These are phyloP conservation scores for Atrina japonica DNA, from an alignment of 2,888 invertebrate species.

Conservation along the genomic window DNA sequence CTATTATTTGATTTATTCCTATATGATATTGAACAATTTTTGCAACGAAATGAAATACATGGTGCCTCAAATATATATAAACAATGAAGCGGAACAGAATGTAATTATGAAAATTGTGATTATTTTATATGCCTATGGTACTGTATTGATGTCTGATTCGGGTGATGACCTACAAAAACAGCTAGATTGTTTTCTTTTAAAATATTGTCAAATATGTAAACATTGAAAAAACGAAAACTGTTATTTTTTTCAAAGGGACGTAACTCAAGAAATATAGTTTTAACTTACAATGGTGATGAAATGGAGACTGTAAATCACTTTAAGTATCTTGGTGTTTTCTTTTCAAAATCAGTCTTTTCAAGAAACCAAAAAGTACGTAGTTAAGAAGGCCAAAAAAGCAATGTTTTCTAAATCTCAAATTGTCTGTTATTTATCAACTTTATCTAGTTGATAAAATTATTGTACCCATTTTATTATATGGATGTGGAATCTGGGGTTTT, in stretches of 20 bases:
- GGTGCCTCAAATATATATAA: not conserved
- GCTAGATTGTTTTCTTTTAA: constrained; percentile 21
- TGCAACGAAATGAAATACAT: not conserved
- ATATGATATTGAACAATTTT: too few species aligned
- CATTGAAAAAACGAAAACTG: not conserved
- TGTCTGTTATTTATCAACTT: not conserved
- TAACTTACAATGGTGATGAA: not conserved
- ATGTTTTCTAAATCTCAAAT: not conserved
- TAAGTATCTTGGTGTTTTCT: not conserved
- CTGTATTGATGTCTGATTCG: constrained; percentile 19
- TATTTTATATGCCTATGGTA: constrained; percentile 35
- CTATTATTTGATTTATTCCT: not conserved
- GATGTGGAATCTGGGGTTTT: constrained; percentile 13
- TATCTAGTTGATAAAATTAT: not conserved
- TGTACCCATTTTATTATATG: constrained; percentile 3
- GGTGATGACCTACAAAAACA: constrained; percentile 21
- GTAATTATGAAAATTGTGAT: constrained; percentile 17
- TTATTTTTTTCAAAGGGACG: constrained; percentile 7
- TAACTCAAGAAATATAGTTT: not conserved
- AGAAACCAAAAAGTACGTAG: not conserved
- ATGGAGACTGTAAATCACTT: not conserved
- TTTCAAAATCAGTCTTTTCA: not conserved
- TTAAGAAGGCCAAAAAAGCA: not conserved
- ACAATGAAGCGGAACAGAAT: not conserved
- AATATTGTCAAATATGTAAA: not conserved